Evolutionary conservation across 2,888 invertebrate genomes (phyloP), one percentile per base, ranked within the genome.

Genomic region (Hirtodrosophila cameraria): DNA sequence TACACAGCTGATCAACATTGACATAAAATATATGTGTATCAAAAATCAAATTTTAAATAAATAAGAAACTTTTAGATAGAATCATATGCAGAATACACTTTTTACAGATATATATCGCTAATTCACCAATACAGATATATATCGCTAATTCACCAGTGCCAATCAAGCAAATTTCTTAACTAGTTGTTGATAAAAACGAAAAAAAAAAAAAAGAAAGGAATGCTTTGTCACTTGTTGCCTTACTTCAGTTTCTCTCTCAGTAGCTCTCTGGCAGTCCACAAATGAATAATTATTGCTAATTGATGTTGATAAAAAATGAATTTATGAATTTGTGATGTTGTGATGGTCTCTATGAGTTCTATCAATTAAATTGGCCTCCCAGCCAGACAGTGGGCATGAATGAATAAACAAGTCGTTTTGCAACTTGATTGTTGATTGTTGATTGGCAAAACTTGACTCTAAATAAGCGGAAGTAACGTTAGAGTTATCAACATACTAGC

Each of bases 221-320:
- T n/a, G 27, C 49, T 49, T 52, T 63, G 55, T 38, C 72, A 59
- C 35, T 48, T 55, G 28, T 15, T 16, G 36, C 35, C 46, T 18
- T 48, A 36, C 23, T 52, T 13, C 25, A 30, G 36, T 39, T n/a
- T n/a, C n/a, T n/a, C n/a, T n/a, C n/a, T n/a, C n/a, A n/a, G 25
- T 52, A 30, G n/a, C n/a, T n/a, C 35, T 49, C 20, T 20, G 49
- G 5, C 30, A 13, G 52, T 18, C 20, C 15, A 33, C 76, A 73
- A 81, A 84, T 84, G 71, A 86, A 76, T 84, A 87, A 85, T 85
- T 87, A 86, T 85, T 65, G 82, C 85, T 86, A 86, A 85, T 85
- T 85, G 88, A 78, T 81, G 82, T 70, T 81, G 79, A 81, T 81
- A 81, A 80, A n/a, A 73, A 81, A 75, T 78, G 78, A 78, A 78